phyloP scores from a whole-genome alignment of 1,140 invertebrate genomes.

The Ctenoplectra terminalis region DNA sequence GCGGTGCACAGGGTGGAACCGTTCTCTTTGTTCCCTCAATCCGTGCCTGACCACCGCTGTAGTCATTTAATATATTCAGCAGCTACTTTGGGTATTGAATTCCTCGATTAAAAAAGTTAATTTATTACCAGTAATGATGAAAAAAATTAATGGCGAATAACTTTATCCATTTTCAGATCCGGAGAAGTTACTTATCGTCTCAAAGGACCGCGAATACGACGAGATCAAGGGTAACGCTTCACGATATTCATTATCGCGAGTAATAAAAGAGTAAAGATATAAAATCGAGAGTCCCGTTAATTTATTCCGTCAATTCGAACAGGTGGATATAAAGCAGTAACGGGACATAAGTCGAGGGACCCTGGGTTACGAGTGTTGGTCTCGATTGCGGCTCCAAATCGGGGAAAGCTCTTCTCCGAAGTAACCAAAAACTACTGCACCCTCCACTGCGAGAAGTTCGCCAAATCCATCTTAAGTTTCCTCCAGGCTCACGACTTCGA shows the following conservation, averaged over 20 bases:
- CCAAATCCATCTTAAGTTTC: constrained; percentile 82
- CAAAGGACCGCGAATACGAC: constrained; percentile 84
- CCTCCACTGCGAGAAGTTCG: constrained; percentile 76
- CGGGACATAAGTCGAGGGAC: constrained; percentile 83
- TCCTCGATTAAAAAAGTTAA: neutral
- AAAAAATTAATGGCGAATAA: neutral
- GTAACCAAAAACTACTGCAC: constrained; percentile 71
- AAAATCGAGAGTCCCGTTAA: constrained; percentile 26
- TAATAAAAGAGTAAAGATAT: neutral
- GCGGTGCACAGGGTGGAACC: constrained; percentile 87
- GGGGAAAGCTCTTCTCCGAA: constrained; percentile 54
- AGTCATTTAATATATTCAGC: constrained; percentile 93
- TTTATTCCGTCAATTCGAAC: constrained; percentile 26
- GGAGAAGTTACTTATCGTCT: constrained; percentile 84
- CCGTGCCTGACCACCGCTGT: constrained; percentile 88
- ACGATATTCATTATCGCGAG: neutral
- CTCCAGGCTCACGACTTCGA: constrained; percentile 85
- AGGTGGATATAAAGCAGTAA: constrained; percentile 84
- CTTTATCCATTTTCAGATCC: constrained; percentile 83
- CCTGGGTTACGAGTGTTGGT: constrained; percentile 83
- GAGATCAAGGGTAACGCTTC: constrained; percentile 81
- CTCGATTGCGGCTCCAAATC: constrained; percentile 65
- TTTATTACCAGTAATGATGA: neutral
- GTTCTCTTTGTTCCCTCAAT: constrained; percentile 86
- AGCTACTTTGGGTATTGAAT: constrained; percentile 82